A percentile compares a stretch with the other conserved stretches of the same genome.
phyloP scores from a whole-genome alignment of 2,113 vertebrate species.

The Stictonetta naevosa region DNA sequence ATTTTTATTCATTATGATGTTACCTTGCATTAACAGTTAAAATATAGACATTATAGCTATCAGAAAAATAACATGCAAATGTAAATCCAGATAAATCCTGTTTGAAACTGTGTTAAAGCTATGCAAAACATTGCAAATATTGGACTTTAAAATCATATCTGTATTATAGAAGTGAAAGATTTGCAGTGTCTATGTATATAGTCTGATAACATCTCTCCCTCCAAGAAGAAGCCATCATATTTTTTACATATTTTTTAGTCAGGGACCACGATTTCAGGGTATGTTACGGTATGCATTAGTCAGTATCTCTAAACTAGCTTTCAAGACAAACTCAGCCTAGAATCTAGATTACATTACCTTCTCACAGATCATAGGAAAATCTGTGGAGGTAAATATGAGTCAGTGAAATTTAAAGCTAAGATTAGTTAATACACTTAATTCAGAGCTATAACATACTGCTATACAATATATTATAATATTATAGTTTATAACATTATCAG shows the following conservation, averaged over 20 bases:
- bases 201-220: neutral
- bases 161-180: neutral
- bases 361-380: neutral
- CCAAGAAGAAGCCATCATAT: accelerated
- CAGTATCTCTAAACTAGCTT: neutral
- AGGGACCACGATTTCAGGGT: neutral
- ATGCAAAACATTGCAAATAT: neutral
- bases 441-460: neutral
- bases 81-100: neutral
- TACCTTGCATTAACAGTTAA: neutral
- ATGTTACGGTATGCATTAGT: neutral
- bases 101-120: neutral
- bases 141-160: neutral
- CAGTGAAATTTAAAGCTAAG: neutral
- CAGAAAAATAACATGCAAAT: neutral
- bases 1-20: neutral
- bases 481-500: neutral
- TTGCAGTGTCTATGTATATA: accelerated
- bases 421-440: neutral
- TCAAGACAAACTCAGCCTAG: neutral
- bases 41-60: neutral
- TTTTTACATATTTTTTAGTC: neutral
- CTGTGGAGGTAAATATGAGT: neutral
- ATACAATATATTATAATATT: neutral
- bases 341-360: neutral